Base-by-base conservation (phyloP, 2,113 vertebrate species). In the Solea senegalensis region DNA sequence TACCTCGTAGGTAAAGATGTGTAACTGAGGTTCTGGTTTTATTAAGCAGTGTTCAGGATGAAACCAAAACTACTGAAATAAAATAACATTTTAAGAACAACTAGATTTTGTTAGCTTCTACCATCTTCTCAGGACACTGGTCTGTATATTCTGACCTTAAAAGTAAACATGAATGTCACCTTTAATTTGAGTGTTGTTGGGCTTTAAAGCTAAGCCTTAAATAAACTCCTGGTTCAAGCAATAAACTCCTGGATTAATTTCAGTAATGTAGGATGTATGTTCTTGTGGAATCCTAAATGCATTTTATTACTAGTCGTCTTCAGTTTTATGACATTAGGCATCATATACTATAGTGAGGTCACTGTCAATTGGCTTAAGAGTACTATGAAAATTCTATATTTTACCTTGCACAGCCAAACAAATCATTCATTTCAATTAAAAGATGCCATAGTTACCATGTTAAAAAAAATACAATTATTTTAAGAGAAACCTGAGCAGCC, bases 401-500 rank as follows among this genome's bases (percentile, higher is more conserved):
- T 21, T 21, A 1, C 21, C 21, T 21, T 21, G 1, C 21, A 21
- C 21, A 21, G 21, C 21, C 12, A 41, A 45, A 4, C 0, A n/a
- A 1, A 16, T 15, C 13, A 14, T 13, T 3, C 8, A 28, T 5
- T 27, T 69, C 27, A 15, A 40, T 58, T 59, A 50, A 60, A 61
- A 15, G 3, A 28, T 4, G 44, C 7, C 21, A 13, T 1, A 4
- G 2, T n/a, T 4, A 11, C 54, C 53, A 55, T 60, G 27, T 3
- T 7, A 63, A 34, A 51, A 12, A 52, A 34, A 43, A 13, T 1
- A 1, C 2, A 5, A 44, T 55, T 52, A 43, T 16, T 50, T 10
- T 7, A 46, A 39, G 15, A 68, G 41, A 44, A 8, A 45, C 13
- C 28, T 9, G 9, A 56, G 61, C 74, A 63, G 69, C 66, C 80